phyloP scores from a whole-genome alignment of 2,113 vertebrate species.

The Phalacrocorax brasilianus region DNA sequence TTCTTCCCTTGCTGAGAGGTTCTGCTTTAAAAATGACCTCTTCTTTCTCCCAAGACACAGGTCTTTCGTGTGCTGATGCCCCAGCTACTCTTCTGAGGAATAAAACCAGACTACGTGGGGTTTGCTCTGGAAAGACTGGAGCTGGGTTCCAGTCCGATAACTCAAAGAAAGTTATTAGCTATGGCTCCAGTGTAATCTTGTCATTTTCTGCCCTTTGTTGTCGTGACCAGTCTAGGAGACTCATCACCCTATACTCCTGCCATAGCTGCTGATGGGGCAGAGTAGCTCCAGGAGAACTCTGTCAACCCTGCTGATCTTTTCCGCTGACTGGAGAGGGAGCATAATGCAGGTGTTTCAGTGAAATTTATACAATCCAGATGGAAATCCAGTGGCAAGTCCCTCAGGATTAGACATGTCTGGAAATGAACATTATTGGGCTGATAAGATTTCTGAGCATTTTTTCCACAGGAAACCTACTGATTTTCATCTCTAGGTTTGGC shows the following conservation, averaged over 20 bases:
- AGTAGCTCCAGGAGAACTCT: background rate
- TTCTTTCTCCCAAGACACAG: background rate
- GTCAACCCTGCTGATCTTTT: background rate
- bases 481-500: constrained; percentile 49
- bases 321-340: background rate
- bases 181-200: background rate
- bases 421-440: constrained; percentile 59
- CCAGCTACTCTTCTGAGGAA: background rate
- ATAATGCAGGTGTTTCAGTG: constrained; percentile 52
- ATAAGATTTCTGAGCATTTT: constrained; percentile 63
- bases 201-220: background rate
- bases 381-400: constrained; percentile 64
- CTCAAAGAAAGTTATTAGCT: background rate
- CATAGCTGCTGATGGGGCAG: accelerated
- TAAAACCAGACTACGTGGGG: background rate
- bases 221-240: background rate
- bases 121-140: background rate
- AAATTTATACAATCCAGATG: constrained; percentile 64
- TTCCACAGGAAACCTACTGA: constrained; percentile 63
- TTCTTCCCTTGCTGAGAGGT: background rate
- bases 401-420: constrained; percentile 63
- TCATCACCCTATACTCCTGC: background rate
- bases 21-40: background rate
- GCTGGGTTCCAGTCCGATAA: background rate
- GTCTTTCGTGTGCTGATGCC: background rate